Percentiles rank a stretch among this genome's conserved stretches.
phyloP scores from a whole-genome alignment of 30 jellyfish, hydroid and myxozoan genomes.

The Hydra vulgaris region DNA sequence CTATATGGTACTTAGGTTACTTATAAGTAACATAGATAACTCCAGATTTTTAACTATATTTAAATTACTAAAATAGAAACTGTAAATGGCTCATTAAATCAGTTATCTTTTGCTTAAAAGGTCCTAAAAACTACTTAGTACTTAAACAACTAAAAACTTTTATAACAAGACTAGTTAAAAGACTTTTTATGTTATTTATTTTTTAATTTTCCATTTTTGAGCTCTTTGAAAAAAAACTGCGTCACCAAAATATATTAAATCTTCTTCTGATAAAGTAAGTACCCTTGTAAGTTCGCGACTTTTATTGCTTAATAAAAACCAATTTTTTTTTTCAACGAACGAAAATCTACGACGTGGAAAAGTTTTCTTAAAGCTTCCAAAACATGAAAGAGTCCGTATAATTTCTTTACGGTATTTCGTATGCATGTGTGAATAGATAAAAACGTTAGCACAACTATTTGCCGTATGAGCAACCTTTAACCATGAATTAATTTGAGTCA shows the following conservation, averaged over 20 bases:
- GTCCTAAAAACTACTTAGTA: no score
- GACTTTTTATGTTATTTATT: no score
- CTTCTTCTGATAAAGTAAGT: background rate
- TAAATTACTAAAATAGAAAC: no score
- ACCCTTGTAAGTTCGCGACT: background rate
- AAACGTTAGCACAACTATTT: slow-evolving; percentile 83
- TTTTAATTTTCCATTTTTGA: background rate
- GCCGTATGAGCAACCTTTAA: slow-evolving; percentile 66
- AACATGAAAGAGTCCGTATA: background rate
- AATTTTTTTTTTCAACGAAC: background rate
- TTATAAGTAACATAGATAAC: no score
- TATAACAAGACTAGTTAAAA: no score
- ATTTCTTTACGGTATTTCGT: slow-evolving; percentile 17
- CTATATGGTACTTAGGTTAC: no score
- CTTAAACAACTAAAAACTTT: no score
- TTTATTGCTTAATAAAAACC: background rate
- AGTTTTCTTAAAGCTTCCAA: background rate
- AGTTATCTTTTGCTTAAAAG: no score
- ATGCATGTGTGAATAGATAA: slow-evolving; percentile 81
- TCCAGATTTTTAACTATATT: no score
- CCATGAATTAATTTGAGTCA: slow-evolving; percentile 41
- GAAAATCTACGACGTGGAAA: background rate
- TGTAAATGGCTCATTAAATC: no score
- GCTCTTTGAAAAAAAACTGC: background rate
- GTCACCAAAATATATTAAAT: background rate